Evolutionary conservation across 1,140 invertebrate species (phyloP), one percentile per base, ranked within the genome.

Genomic region (Oedothorax gibbosus): DNA sequence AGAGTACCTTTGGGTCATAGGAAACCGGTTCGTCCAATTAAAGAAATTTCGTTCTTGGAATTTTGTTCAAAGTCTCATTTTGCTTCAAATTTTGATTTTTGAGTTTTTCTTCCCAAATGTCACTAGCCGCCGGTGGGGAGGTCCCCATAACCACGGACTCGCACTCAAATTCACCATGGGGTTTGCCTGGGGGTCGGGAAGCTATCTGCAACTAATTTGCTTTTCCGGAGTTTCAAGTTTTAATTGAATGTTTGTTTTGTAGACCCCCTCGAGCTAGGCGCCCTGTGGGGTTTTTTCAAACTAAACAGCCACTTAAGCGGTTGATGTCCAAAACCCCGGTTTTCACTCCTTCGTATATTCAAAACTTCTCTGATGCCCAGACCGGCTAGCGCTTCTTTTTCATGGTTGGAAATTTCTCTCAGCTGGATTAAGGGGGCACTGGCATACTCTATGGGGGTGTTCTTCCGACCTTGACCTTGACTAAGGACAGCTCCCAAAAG

Each of bases 331-430:
- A 49, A 57, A 0, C 65, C 76, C 3, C 5, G n/a, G 7, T 65
- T 0, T 54, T 78, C 56, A 54, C 56, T 87, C 87, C 14, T 85
- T 86, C 0, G 90, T 15, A 62, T 88, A 89, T 5, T 56, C 69
- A 86, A 53, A 62, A 87, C 89, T 87, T 80, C 21, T 86, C 79
- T 11, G 87, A 50, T 49, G 87, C 86, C 57, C 53, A 86, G 10
- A 89, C 86, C 85, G 57, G 88, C 88, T 14, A 89, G 71, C 50
- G 77, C 53, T 87, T 88, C 88, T 35, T 76, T 35, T 88, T 73
- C 2, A 87, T 88, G 49, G 80, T 85, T 35, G 87, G 87, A 68
- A 87, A 89, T 14, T 87, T 88, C 4, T 10, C 35, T 89, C 84
- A 50, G 68, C 51, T 0, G 8, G 15, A 21, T 14, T 53, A 14